phyloP scores from a whole-genome alignment of 2,113 vertebrate species.

The Rhegmatorhina hoffmannsi region DNA sequence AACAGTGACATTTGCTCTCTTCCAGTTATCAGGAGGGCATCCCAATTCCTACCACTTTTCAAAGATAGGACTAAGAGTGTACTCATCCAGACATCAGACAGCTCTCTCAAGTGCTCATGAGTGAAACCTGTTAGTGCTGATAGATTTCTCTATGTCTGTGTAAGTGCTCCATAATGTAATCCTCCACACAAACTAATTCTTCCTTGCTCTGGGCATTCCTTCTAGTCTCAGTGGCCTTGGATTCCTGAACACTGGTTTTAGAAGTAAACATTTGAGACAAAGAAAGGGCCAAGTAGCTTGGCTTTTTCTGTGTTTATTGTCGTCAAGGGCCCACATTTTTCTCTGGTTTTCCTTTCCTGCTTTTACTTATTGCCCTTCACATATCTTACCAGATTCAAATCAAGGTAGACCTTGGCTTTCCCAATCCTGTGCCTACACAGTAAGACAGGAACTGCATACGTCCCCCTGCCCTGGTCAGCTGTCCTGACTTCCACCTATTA shows the following conservation, averaged over 20 bases:
- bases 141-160: not conserved
- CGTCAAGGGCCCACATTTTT: not conserved
- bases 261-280: not conserved
- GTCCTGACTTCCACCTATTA: not conserved
- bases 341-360: not conserved
- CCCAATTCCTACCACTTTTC: conserved; percentile 29
- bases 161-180: not conserved
- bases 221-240: not conserved
- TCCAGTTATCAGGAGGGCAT: conserved; percentile 30
- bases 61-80: conserved; percentile 15
- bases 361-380: not conserved
- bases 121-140: not conserved
- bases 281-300: not conserved
- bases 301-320: not conserved
- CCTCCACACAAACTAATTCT: not conserved
- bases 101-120: conserved; percentile 9
- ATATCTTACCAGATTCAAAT: not conserved
- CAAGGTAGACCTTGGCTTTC: not conserved
- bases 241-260: not conserved
- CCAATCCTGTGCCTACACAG: rapidly evolving
- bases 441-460: not conserved
- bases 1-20: conserved; percentile 2
- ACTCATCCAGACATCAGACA: conserved; percentile 13
- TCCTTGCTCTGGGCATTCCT: not conserved
- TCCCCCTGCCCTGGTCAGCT: not conserved